phyloP scores from a whole-genome alignment of 2,797 vertebrate species.

The Thamnophis elegans region DNA sequence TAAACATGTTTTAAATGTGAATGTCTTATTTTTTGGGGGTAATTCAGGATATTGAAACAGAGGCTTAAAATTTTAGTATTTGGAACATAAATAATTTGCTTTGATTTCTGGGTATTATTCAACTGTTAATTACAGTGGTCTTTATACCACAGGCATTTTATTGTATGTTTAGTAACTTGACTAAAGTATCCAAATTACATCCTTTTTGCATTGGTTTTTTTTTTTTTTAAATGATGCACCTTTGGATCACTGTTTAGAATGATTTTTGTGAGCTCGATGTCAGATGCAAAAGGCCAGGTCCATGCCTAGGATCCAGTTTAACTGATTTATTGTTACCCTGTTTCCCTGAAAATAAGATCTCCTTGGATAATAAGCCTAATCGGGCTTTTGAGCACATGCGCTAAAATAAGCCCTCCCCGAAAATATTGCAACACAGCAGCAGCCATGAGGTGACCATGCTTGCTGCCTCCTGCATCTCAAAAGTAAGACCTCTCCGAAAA shows the following conservation, averaged over 20 bases:
- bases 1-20: conserved; percentile 57
- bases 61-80: conserved; percentile 38
- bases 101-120: neutral
- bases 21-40: conserved; percentile 34
- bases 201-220: neutral
- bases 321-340: neutral
- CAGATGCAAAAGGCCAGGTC: neutral
- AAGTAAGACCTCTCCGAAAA: no score
- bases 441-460: no score
- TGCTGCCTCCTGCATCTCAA: no score
- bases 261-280: neutral
- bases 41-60: conserved; percentile 44
- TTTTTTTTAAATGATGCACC: neutral
- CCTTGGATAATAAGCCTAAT: no score
- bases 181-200: neutral
- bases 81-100: conserved; percentile 1
- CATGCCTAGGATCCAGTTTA: neutral
- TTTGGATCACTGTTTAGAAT: neutral
- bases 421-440: no score
- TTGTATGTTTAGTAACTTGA: neutral
- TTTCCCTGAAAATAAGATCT: no score
- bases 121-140: neutral
- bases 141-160: neutral
- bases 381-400: no score
- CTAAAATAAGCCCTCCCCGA: no score